A percentile compares a stretch with the other conserved stretches of the same genome.
Conservation (phyloP, 2,113 vertebrate species). For the Accipiter cooperii region DNA sequence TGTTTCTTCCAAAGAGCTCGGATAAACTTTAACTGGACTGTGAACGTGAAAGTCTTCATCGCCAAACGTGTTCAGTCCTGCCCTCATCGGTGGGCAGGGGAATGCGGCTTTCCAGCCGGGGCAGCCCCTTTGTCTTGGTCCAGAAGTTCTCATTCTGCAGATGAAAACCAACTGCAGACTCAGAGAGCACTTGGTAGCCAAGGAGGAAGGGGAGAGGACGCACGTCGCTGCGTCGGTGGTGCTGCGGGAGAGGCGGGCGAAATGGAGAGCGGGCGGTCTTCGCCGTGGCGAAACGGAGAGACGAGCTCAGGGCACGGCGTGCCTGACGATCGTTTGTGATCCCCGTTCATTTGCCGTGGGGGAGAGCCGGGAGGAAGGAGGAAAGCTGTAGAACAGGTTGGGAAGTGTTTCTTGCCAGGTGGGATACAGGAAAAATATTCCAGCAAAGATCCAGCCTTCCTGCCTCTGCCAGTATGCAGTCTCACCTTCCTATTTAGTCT, state of each 20-base stretch:
- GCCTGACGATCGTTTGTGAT: not conserved
- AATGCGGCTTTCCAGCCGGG: too few relatives aligned
- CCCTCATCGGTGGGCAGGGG: not conserved
- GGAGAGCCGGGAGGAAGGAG: not conserved
- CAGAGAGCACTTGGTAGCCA: not conserved
- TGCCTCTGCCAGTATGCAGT: not conserved
- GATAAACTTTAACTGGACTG: not conserved
- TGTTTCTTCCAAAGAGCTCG: not conserved
- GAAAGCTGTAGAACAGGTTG: not conserved
- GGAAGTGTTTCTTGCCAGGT: not conserved
- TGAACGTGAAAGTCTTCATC: not conserved
- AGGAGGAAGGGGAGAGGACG: not conserved
- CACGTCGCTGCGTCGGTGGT: not conserved
- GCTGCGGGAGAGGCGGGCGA: not conserved
- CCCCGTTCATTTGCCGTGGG: rapidly evolving
- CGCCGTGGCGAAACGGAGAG: not conserved
- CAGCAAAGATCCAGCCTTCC: not conserved
- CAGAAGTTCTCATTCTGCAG: not conserved
- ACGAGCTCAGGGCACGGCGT: not conserved
- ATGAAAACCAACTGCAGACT: not conserved
- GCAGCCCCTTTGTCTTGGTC: not conserved
- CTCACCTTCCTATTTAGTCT: not conserved
- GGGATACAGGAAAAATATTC: not conserved
- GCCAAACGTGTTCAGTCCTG: not conserved
- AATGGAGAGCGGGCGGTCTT: rapidly evolving